Evolutionary conservation across 2,888 invertebrate species (phyloP), one percentile per base, ranked within the genome.

Genomic region (Cantharis rufa): DNA sequence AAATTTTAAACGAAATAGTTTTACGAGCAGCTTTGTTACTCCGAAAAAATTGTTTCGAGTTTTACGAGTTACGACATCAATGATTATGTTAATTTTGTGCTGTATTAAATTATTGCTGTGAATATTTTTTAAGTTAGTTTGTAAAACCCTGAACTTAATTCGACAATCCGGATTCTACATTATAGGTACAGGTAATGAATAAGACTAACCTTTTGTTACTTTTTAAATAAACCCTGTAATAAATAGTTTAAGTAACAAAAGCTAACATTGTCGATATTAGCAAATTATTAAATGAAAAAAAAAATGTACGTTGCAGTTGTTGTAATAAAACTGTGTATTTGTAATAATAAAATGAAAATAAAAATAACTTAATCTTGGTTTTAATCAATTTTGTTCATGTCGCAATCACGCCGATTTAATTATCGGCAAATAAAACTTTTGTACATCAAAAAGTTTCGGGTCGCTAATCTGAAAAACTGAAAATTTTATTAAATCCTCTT

Each of bases 271-370:
- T 80, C 78, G 79, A 79, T 78, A 80, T 72, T 78, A 76, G 75
- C 77, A 76, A 75, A 79, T 75, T 69, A 76, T 69, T 71, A 73
- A 76, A 72, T 48, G 76, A 71, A 77, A 79, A 71, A 77, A 79
- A 27, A 32, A 78, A 76, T 82, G 80, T 82, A 80, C 75, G 80
- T 79, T 82, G 74, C 80, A 82, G 79, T 82, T 83, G 83, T 83
- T 83, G 83, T 83, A 82, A 81, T 79, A 82, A 82, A 83, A 82
- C 76, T 83, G 83, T 83, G 83, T 82, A 82, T 83, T 83, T 83
- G 83, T 83, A 83, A 83, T 82, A 83, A 83, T 48, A 48, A 48
- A 48, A 48, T 48, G 48, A 48, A 48, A 48, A 48, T 48, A 48
- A 48, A 48, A 48, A 48, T 48, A 48, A 48, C 10, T 48, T 48